Evolutionary conservation across 2,113 vertebrate genomes (phyloP).

Genomic region (Psephotus haematonotus): DNA sequence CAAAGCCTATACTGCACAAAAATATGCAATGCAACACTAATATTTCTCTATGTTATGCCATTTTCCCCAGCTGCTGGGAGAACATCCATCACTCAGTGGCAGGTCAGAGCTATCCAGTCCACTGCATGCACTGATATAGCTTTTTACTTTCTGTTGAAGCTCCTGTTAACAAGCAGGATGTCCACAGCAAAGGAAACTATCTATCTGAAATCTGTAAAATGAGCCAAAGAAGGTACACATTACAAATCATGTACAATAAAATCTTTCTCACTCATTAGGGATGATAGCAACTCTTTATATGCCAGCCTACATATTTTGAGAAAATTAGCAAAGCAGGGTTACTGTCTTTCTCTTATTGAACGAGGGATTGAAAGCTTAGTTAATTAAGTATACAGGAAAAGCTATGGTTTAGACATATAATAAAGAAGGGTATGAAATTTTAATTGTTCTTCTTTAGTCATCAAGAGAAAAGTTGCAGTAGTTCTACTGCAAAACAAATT

Average conservation of each 20-base stretch:
- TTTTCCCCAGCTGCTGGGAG: conserved; percentile 1
- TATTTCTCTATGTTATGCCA: conserved; percentile 32
- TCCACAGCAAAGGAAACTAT: neutral
- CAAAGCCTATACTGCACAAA: conserved; percentile 18
- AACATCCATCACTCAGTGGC: conserved; percentile 47
- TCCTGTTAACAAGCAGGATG: neutral
- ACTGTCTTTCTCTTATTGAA: neutral
- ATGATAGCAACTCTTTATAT: neutral
- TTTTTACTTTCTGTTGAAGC: conserved; percentile 30
- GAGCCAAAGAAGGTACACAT: neutral
- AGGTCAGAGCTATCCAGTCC: conserved; percentile 28
- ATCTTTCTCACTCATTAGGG: neutral
- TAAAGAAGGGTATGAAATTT: neutral
- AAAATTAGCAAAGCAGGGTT: neutral
- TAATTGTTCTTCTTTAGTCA: neutral
- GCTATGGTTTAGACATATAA: neutral
- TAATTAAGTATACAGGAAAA: neutral
- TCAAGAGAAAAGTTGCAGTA: neutral
- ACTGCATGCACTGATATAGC: neutral
- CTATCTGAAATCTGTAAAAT: neutral
- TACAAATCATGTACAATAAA: neutral
- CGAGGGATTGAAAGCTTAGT: neutral
- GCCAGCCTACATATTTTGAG: neutral
- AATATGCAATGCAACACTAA: conserved; percentile 45
- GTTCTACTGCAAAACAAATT: neutral